These are phyloP conservation scores for Netelia inedita DNA, from an alignment of 2,888 invertebrate species.

Conservation along the genomic window DNA sequence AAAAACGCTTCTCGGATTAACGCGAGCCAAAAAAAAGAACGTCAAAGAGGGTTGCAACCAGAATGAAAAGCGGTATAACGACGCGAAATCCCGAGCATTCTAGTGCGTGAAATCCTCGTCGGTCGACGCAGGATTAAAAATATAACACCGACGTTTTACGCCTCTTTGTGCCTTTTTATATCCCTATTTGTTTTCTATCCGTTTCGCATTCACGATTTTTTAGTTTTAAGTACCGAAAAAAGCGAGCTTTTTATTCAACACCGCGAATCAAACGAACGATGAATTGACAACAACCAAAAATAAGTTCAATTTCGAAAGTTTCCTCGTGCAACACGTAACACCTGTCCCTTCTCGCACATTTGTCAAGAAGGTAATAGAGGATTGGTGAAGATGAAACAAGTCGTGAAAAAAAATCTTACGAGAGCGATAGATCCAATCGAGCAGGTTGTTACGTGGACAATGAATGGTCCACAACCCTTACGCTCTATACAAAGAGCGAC, in stretches of 20 bases:
- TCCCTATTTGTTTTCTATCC: background rate
- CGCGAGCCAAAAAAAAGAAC: slow-evolving; percentile 29
- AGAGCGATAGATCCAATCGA: background rate
- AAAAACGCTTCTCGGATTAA: slow-evolving; percentile 59
- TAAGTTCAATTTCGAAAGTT: background rate
- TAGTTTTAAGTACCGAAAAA: background rate
- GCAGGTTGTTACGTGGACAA: too few species aligned
- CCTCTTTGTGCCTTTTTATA: slow-evolving; percentile 8
- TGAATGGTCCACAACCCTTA: too few species aligned
- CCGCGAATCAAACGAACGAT: background rate
- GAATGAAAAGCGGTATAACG: slow-evolving; percentile 6
- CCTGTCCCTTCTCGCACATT: too few species aligned
- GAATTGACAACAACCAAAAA: background rate
- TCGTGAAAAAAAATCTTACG: background rate
- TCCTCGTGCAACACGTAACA: too few species aligned
- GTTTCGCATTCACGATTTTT: background rate
- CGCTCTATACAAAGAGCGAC: too few species aligned
- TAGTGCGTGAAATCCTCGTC: slow-evolving; percentile 36
- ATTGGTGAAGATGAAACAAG: background rate
- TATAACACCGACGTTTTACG: slow-evolving; percentile 28
- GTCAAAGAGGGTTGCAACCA: background rate
- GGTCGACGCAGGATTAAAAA: slow-evolving; percentile 47
- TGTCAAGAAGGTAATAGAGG: background rate
- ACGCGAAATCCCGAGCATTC: slow-evolving; percentile 24
- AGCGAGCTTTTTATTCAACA: background rate